Base-by-base conservation (phyloP, 1,140 invertebrate species). In the Pararge aegeria region DNA sequence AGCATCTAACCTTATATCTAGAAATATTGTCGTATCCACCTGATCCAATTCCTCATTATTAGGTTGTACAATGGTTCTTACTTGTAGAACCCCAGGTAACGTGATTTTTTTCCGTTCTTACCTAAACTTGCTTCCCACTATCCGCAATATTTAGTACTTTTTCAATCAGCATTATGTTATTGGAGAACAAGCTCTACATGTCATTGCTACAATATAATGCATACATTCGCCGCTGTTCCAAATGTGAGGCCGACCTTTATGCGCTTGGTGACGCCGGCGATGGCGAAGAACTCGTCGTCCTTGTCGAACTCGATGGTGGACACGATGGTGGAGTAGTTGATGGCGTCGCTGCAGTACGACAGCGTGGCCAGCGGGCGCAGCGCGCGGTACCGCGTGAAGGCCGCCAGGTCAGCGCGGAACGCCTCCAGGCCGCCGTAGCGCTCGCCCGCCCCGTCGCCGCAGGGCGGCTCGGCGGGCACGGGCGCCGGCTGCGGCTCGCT, bases 221-320 rank as follows among this genome's bases (percentile, higher is more conserved):
- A n/a, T n/a, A n/a, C n/a, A n/a, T n/a, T n/a, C n/a, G n/a, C n/a
- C n/a, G n/a, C n/a, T n/a, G 7, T 4, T 24, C 7, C 2, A 24
- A 24, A 37, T 10, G 34, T 13, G 10, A 16, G 10, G 10, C 38
- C 4, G 1, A 98, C 94, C 89, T 98, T 98, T 30, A 99, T 99
- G 58, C 96, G 93, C 80, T 98, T 98, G 0, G 97, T 98, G 1
- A 99, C 97, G 12, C 98, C 98, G 38, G 97, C 98, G 66, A 99
- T 98, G 0, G 97, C 98, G 90, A 99, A 98, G 87, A 95, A 97
- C 90, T 99, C 97, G 82, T 96, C 96, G 83, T 99, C 97, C 86
- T 98, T 97, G 78, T 99, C 97, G 90, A 99, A 99, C 87, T 99
- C 98, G 68, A 99, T 98, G 68, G 96, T 97, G 6, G 97, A 98